phyloP scores from a whole-genome alignment of 2,797 vertebrate genomes.

The Chelon auratus region DNA sequence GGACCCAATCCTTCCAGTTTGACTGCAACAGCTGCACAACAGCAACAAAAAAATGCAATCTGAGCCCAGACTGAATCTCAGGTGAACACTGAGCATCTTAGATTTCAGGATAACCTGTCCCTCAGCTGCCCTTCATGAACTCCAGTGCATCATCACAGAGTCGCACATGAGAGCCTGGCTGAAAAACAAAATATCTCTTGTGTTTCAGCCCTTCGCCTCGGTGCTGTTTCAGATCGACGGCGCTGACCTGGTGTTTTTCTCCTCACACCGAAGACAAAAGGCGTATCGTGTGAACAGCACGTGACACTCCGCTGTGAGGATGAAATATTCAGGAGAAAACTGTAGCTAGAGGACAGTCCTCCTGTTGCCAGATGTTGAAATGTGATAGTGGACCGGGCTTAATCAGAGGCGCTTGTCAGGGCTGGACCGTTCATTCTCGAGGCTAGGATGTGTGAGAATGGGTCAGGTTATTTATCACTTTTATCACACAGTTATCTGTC shows the following conservation, averaged over 20 bases:
- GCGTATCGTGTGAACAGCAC: conserved; percentile 52
- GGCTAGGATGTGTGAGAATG: too few relatives aligned
- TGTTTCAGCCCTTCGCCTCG: conserved; percentile 44
- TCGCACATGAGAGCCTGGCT: conserved; percentile 39
- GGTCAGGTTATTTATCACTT: too few relatives aligned
- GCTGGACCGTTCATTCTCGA: not conserved
- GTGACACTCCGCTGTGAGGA: conserved; percentile 56
- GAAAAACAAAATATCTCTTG: conserved; percentile 52
- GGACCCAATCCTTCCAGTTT: not conserved
- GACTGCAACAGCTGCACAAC: not conserved
- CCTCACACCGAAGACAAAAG: conserved; percentile 47
- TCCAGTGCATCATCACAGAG: conserved; percentile 20
- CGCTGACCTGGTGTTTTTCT: conserved; percentile 49
- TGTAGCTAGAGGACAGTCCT: conserved; percentile 2
- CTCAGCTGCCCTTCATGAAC: conserved; percentile 20
- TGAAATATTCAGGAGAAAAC: conserved; percentile 75
- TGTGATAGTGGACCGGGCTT: conserved; percentile 32
- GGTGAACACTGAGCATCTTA: conserved; percentile 51
- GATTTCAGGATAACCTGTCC: conserved; percentile 54
- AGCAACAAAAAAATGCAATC: conserved; percentile 15
- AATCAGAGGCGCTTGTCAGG: not conserved
- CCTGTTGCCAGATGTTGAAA: conserved; percentile 26
- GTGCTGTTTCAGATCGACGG: conserved; percentile 31
- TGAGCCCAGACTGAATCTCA: conserved; percentile 48
- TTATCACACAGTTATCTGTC: too few relatives aligned